phyloP scores from a whole-genome alignment of 2,888 invertebrate species.

The Phymatocera aterrima region DNA sequence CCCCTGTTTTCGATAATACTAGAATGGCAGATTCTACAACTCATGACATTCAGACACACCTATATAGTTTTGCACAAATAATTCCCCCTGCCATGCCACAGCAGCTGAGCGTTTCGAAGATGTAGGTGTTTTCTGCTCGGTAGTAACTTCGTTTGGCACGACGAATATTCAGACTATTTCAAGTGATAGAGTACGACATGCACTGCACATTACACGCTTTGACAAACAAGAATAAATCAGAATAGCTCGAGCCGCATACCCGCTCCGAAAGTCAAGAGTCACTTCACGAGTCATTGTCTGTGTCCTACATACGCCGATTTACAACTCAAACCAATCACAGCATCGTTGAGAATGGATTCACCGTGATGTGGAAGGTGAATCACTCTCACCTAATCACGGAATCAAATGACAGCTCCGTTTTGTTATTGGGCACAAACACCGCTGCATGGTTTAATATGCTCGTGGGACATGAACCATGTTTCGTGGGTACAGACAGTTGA shows the following conservation, averaged over 20 bases:
- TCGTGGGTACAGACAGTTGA: background rate
- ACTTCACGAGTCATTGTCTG: constrained; percentile 21
- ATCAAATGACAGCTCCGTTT: background rate
- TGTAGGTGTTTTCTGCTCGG: background rate
- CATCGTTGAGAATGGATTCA: background rate
- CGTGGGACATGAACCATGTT: background rate
- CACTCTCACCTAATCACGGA: background rate
- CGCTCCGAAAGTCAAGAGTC: background rate
- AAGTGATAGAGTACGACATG: constrained; percentile 31
- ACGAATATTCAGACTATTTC: constrained; percentile 17
- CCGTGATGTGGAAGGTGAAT: background rate
- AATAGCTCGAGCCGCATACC: constrained; percentile 20
- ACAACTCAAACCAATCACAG: constrained; percentile 5
- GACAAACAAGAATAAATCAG: constrained; percentile 30
- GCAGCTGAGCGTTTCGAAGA: background rate
- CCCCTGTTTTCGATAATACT: background rate
- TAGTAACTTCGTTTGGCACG: constrained; percentile 21
- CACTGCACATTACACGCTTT: constrained; percentile 33
- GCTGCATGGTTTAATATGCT: background rate
- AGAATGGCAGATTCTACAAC: background rate
- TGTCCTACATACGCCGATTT: background rate
- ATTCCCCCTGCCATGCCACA: background rate
- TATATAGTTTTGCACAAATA: background rate
- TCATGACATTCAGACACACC: background rate
- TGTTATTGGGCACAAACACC: background rate